These are phyloP conservation scores for Sinelater perroti DNA, from an alignment of 2,888 invertebrate species.

Conservation along the genomic window DNA sequence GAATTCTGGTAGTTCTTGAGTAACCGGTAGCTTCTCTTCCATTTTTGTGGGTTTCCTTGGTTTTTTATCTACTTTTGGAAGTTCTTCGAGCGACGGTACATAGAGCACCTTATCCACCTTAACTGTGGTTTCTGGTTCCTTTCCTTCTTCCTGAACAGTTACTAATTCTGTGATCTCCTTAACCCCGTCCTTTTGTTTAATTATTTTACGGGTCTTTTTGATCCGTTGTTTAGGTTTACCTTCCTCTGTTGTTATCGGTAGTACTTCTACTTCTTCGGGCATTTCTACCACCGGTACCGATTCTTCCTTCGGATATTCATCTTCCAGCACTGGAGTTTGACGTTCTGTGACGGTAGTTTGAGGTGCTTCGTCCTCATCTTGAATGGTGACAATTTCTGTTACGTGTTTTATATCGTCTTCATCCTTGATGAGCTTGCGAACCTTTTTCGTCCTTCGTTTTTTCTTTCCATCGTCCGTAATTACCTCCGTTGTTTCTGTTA, in stretches of 20 bases:
- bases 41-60: constrained; percentile 39
- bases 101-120: constrained; percentile 45
- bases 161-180: constrained; percentile 50
- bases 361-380: constrained; percentile 61
- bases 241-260: constrained; percentile 46
- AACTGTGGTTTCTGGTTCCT: constrained; percentile 47
- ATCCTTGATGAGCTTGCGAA: constrained; percentile 59
- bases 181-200: constrained; percentile 49
- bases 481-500: constrained; percentile 49
- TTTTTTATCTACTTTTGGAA: constrained; percentile 26
- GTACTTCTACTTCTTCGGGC: constrained; percentile 53
- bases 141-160: constrained; percentile 37
- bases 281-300: constrained; percentile 51
- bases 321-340: constrained; percentile 51
- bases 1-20: constrained; percentile 38
- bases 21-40: constrained; percentile 11
- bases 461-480: constrained; percentile 46
- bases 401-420: constrained; percentile 57
- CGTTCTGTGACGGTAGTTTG: constrained; percentile 57
- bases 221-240: constrained; percentile 41
- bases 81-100: constrained; percentile 48
- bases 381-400: constrained; percentile 61
- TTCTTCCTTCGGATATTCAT: constrained; percentile 43
- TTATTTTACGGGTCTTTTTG: constrained; percentile 55
- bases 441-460: constrained; percentile 54